Conservation (phyloP, 1,140 invertebrate genomes). For the Cydia splendana region DNA sequence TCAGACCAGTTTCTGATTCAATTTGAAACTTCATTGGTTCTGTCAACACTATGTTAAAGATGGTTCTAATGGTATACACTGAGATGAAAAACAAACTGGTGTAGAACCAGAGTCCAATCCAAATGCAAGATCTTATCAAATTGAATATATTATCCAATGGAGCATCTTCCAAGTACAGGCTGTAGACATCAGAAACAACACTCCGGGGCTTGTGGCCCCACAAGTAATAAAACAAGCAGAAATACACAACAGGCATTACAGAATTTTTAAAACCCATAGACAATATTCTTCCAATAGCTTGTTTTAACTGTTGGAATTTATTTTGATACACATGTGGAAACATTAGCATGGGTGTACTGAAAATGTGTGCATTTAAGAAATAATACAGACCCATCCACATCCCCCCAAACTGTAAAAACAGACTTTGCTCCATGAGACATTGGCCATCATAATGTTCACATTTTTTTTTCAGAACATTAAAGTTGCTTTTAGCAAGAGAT, state of each 20-base stretch:
- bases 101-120: conserved; percentile 85
- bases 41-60: conserved; percentile 85
- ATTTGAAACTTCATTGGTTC: conserved; percentile 84
- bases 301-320: conserved; percentile 83
- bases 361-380: conserved; percentile 81
- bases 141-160: conserved; percentile 78
- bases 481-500: conserved; percentile 80
- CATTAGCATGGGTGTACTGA: conserved; percentile 79
- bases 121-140: conserved; percentile 77
- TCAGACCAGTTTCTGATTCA: conserved; percentile 65
- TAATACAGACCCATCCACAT: conserved; percentile 86
- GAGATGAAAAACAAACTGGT: conserved; percentile 84
- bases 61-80: conserved; percentile 84
- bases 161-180: conserved; percentile 77
- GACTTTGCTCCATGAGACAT: conserved; percentile 70
- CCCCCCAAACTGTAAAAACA: conserved; percentile 84
- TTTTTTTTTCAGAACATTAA: conserved; percentile 74
- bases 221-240: conserved; percentile 81
- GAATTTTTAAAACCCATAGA: conserved; percentile 81
- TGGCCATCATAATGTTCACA: conserved; percentile 66
- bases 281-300: conserved; percentile 79
- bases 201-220: conserved; percentile 74
- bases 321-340: conserved; percentile 85
- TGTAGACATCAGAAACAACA: conserved; percentile 72
- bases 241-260: conserved; percentile 82